Evolutionary conservation across 1,140 invertebrate genomes (phyloP).

Genomic region (Plectus sambesii): DNA sequence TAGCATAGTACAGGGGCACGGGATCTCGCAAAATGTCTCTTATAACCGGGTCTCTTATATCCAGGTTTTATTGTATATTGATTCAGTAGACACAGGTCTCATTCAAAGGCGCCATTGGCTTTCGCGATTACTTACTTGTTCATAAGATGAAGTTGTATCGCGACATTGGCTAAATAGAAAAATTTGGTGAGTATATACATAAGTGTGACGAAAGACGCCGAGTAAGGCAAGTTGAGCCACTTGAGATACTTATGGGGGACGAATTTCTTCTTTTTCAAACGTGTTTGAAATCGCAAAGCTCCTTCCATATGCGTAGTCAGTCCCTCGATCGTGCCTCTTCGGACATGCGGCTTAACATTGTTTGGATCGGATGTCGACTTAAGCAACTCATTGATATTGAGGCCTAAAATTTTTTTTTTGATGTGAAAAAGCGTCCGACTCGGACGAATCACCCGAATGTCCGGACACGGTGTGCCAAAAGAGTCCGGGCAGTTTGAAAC

Average conservation of each 20-base stretch:
- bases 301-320: conserved; percentile 18
- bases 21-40: too few species aligned
- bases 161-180: conserved; percentile 23
- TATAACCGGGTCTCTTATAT: too few species aligned
- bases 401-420: conserved; percentile 18
- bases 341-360: conserved; percentile 30
- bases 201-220: conserved; percentile 23
- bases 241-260: conserved; percentile 19
- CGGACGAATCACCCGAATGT: conserved; percentile 30
- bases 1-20: too few species aligned
- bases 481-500: conserved; percentile 45
- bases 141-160: conserved; percentile 21
- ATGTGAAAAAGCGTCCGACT: background rate
- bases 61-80: too few species aligned
- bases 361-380: conserved; percentile 25
- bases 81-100: too few species aligned
- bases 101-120: too few species aligned
- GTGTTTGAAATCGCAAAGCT: background rate
- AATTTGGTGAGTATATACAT: conserved; percentile 24
- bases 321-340: conserved; percentile 22
- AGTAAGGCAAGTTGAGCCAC: conserved; percentile 29
- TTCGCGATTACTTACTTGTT: conserved; percentile 20
- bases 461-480: conserved; percentile 42
- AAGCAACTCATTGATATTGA: conserved; percentile 28
- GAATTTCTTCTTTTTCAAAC: background rate